Percentiles rank a stretch among this genome's conserved stretches.
Evolutionary conservation across 2,888 invertebrate species (phyloP).

Genomic region (Tiliacea citrago): DNA sequence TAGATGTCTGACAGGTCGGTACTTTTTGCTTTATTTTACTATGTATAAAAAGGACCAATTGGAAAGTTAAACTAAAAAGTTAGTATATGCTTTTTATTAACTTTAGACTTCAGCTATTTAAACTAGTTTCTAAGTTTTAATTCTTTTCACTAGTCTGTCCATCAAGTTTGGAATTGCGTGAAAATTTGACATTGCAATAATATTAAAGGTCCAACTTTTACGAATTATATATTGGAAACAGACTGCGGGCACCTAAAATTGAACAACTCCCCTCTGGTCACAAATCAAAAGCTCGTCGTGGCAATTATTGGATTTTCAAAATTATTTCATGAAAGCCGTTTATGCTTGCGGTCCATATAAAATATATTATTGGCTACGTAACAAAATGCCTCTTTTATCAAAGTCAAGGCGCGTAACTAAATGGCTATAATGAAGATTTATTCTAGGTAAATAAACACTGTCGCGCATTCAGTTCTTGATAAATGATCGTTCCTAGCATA

Average conservation of each 20-base stretch:
- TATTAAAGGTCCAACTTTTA: conserved; percentile 52
- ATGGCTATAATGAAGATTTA: conserved; percentile 40
- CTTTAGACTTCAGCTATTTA: conserved; percentile 16
- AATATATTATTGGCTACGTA: conserved; percentile 48
- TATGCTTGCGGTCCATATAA: conserved; percentile 47
- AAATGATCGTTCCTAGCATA: neutral
- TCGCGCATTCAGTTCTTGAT: neutral
- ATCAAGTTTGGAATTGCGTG: conserved; percentile 34
- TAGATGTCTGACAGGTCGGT: conserved; percentile 31
- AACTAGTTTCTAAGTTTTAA: conserved; percentile 41
- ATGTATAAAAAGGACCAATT: conserved; percentile 15
- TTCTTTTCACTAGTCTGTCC: conserved; percentile 40
- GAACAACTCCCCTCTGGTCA: conserved; percentile 60
- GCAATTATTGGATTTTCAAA: conserved; percentile 74
- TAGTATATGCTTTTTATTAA: conserved; percentile 27
- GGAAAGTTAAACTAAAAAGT: no score
- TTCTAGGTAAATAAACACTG: conserved; percentile 9
- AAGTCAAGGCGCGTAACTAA: conserved; percentile 16
- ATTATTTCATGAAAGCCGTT: conserved; percentile 64
- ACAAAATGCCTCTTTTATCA: conserved; percentile 35
- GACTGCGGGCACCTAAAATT: conserved; percentile 60
- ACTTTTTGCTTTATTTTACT: conserved; percentile 32
- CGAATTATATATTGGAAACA: conserved; percentile 54
- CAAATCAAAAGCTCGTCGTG: conserved; percentile 72
- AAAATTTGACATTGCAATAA: conserved; percentile 46